These are phyloP conservation scores for Sipha flava DNA, from an alignment of 1,140 invertebrate genomes.

Conservation along the genomic window DNA sequence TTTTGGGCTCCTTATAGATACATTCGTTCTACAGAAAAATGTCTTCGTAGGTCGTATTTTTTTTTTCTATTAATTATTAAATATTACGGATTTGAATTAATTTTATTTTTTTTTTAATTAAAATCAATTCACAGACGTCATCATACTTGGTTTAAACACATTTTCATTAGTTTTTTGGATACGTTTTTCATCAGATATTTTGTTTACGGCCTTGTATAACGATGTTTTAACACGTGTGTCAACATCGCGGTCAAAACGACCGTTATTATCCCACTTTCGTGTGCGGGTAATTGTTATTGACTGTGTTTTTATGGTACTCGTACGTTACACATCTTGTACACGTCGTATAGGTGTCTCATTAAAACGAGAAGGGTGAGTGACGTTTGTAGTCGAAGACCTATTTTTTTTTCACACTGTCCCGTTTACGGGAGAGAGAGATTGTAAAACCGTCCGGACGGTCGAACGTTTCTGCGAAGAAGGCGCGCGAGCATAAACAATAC, in stretches of 20 bases:
- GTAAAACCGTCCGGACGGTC: slow-evolving; percentile 6
- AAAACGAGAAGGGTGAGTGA: neutral
- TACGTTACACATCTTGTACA: neutral
- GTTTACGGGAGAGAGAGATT: neutral
- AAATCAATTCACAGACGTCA: too few relatives aligned
- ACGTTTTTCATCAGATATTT: too few relatives aligned
- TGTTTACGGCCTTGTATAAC: too few relatives aligned
- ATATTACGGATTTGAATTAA: too few relatives aligned
- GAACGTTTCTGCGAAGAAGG: neutral
- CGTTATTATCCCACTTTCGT: neutral
- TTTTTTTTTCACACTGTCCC: neutral
- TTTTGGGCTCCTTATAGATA: too few relatives aligned
- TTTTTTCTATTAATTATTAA: too few relatives aligned
- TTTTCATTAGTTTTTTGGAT: too few relatives aligned
- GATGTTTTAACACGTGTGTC: neutral
- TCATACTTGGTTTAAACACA: too few relatives aligned
- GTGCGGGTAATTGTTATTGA: neutral
- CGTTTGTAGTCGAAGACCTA: neutral
- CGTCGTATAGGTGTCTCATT: neutral
- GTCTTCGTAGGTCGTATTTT: too few relatives aligned
- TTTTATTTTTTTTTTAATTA: too few relatives aligned
- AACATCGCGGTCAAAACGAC: neutral
- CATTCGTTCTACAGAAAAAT: too few relatives aligned
- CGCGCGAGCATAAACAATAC: neutral
- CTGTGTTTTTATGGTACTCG: neutral